Base-by-base conservation (phyloP, 1,140 invertebrate genomes). In the Sesamia nonagrioides region DNA sequence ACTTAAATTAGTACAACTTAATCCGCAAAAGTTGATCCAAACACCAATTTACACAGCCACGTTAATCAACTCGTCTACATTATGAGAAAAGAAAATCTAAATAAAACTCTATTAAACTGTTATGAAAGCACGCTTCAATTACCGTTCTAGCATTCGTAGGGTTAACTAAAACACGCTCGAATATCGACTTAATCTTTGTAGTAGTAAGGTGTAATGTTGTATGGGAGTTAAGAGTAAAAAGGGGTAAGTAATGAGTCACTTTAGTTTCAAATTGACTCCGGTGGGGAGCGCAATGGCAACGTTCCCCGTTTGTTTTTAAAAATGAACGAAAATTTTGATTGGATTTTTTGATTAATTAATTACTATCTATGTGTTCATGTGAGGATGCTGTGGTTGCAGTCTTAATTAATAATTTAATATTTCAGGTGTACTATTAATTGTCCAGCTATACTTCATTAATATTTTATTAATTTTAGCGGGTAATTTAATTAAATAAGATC, bases 291-390 rank as follows among this genome's bases (percentile, higher is more conserved):
- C 66, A 83, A 79, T 78, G 80, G 73, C 82, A 66, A 63, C 50
- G 50, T 50, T 80, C 77, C 87, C 81, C 80, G 80, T 75, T 82
- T 85, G 75, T 80, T 79, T 83, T 86, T 81, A 87, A 89, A 87
- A 84, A 87, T 87, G 79, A 81, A 86, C 76, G 80, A 81, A 66
- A 79, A 85, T 84, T 86, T 84, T 86, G 86, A 89, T 89, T 89
- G 87, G 83, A 73, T 86, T 87, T 76, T 87, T 84, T 85, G 80
- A 82, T 85, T 82, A 88, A 82, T 87, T 82, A 82, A 77, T 79
- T n/a, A 35, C 7, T 21, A 15, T 15, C 27, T 17, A 75, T 35
- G 37, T 48, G 33, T 48, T 61, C 45, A 48, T 48, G 50, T 11
- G 37, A 40, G 61, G 73, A 79, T 56, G 50, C 72, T 42, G 78